These are phyloP conservation scores for Recurvirostra avosetta DNA, from an alignment of 2,113 vertebrate genomes.

Conservation along the genomic window DNA sequence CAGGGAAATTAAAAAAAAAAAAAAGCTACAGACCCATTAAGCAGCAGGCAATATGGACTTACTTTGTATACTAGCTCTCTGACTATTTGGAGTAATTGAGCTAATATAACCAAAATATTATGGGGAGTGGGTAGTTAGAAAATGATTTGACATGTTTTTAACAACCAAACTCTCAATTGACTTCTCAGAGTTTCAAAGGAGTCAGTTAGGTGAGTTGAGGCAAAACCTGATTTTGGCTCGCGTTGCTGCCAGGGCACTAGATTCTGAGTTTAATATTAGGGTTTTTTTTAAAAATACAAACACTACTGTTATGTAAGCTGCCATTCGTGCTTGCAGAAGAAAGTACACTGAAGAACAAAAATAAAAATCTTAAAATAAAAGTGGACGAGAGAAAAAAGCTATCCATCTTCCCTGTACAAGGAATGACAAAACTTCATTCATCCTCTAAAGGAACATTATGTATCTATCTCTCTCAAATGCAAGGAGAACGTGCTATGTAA, in stretches of 20 bases:
- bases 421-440: not conserved
- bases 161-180: not conserved
- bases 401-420: not conserved
- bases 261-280: not conserved
- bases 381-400: not conserved
- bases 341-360: not conserved
- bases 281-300: not conserved
- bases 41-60: not conserved
- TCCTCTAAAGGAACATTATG: not conserved
- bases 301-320: not conserved
- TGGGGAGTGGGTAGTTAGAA: not conserved
- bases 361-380: not conserved
- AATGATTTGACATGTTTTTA: not conserved
- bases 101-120: not conserved
- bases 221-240: not conserved
- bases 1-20: not conserved
- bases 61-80: not conserved
- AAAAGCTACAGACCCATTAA: not conserved
- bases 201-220: not conserved
- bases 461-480: not conserved
- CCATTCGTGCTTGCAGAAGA: not conserved
- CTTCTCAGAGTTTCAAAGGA: not conserved
- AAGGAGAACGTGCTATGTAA: not conserved
- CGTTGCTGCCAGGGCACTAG: not conserved
- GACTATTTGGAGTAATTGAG: not conserved